phyloP scores from a whole-genome alignment of 53 echinoderm and acorn worm genomes.

The Mesocentrotus franciscanus region DNA sequence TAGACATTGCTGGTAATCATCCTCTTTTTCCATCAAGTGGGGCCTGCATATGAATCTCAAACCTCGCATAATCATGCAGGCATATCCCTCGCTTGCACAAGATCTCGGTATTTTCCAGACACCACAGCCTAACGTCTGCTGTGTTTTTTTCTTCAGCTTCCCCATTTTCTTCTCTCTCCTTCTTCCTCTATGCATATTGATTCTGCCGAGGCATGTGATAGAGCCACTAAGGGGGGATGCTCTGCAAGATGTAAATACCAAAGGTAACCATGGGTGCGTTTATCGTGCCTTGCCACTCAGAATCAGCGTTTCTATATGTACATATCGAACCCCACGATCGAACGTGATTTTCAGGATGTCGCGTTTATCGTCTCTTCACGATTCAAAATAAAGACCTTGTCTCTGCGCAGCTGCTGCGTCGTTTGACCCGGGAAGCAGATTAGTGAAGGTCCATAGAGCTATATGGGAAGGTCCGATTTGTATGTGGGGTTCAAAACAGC shows the following conservation, averaged over 20 bases:
- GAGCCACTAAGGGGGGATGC: neutral
- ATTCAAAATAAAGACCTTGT: no score
- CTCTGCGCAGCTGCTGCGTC: no score
- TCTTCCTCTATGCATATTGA: slow-evolving; percentile 35
- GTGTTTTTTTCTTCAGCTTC: neutral
- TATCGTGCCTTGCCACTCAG: no score
- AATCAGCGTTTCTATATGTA: no score
- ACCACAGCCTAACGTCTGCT: neutral
- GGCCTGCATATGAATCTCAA: neutral
- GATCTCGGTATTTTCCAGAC: neutral
- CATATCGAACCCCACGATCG: no score
- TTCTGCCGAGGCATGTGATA: slow-evolving; percentile 30
- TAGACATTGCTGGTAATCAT: slow-evolving; percentile 1
- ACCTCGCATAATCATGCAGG: slow-evolving; percentile 1
- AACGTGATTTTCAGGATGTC: no score
- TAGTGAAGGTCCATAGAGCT: no score
- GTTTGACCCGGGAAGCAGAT: no score
- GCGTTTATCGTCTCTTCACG: no score
- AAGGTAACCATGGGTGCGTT: slow-evolving; percentile 63
- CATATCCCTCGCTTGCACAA: neutral
- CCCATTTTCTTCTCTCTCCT: neutral
- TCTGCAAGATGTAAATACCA: slow-evolving; percentile 49
- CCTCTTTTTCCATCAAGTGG: neutral
- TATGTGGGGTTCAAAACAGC: no score
- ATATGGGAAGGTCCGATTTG: no score